phyloP scores from a whole-genome alignment of 1,140 invertebrate genomes.

The Delia radicum region DNA sequence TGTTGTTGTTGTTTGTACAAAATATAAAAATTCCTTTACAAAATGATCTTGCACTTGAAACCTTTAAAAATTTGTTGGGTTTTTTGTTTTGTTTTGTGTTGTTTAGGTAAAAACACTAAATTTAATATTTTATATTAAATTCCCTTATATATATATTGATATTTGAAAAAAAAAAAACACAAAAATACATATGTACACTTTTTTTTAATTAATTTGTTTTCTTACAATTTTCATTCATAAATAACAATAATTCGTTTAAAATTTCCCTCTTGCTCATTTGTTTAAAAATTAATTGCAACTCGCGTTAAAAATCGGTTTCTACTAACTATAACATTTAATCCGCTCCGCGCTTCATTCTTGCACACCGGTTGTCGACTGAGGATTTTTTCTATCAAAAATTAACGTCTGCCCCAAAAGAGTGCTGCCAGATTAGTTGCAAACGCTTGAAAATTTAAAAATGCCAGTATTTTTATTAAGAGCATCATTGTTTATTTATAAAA shows the following conservation, averaged over 20 bases:
- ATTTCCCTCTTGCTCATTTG: background rate
- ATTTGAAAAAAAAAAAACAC: too few relatives aligned
- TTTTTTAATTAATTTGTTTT: background rate
- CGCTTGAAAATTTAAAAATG: too few relatives aligned
- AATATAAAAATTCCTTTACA: constrained; percentile 5
- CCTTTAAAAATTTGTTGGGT: background rate
- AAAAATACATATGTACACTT: background rate
- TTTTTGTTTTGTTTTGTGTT: background rate
- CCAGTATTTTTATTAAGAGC: too few relatives aligned
- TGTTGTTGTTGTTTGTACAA: background rate
- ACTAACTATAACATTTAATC: background rate
- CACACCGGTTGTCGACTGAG: constrained; percentile 3
- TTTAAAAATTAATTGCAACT: background rate
- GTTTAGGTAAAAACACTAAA: background rate
- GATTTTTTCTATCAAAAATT: background rate
- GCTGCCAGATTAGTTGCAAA: background rate
- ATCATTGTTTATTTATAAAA: too few relatives aligned
- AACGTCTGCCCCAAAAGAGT: background rate
- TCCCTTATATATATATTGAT: too few relatives aligned
- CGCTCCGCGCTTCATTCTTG: background rate
- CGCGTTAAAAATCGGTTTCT: background rate
- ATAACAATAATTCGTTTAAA: background rate
- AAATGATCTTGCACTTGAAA: constrained; percentile 15
- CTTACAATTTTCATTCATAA: background rate
- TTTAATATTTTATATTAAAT: background rate